Conservation (phyloP, 2,888 invertebrate genomes). For the Agriotes lineatus region DNA sequence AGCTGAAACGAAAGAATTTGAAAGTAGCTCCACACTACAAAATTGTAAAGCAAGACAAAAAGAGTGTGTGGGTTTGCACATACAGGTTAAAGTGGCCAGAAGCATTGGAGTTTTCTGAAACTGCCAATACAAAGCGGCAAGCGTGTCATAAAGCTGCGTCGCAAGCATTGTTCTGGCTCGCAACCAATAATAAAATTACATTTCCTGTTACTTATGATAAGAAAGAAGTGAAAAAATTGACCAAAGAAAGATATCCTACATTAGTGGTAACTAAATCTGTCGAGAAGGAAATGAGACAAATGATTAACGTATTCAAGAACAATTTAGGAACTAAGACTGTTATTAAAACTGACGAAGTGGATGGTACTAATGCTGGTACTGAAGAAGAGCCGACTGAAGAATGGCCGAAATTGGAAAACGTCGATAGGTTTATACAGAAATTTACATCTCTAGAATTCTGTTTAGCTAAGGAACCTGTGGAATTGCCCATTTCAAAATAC, state of each 20-base stretch:
- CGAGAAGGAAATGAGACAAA: conserved; percentile 63
- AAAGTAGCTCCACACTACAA: conserved; percentile 65
- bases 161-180: conserved; percentile 70
- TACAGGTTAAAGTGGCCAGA: conserved; percentile 73
- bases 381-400: conserved; percentile 18
- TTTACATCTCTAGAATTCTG: conserved; percentile 54
- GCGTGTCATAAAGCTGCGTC: conserved; percentile 70
- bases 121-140: conserved; percentile 68
- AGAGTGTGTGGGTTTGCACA: conserved; percentile 69
- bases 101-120: conserved; percentile 68
- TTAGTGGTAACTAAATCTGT: conserved; percentile 53
- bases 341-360: not conserved
- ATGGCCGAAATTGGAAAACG: conserved; percentile 29
- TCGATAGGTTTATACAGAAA: conserved; percentile 47
- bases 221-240: conserved; percentile 62
- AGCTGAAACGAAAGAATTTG: conserved; percentile 59
- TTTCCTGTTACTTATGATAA: conserved; percentile 65
- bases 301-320: conserved; percentile 57
- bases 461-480: conserved; percentile 54
- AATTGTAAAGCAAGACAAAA: conserved; percentile 50
- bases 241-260: conserved; percentile 54
- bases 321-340: conserved; percentile 48
- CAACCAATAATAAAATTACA: conserved; percentile 66
- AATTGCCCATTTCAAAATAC: conserved; percentile 63
- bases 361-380: too few species aligned